These are phyloP conservation scores for Ganaspis brasiliensis DNA, from an alignment of 2,888 invertebrate genomes.

Conservation along the genomic window DNA sequence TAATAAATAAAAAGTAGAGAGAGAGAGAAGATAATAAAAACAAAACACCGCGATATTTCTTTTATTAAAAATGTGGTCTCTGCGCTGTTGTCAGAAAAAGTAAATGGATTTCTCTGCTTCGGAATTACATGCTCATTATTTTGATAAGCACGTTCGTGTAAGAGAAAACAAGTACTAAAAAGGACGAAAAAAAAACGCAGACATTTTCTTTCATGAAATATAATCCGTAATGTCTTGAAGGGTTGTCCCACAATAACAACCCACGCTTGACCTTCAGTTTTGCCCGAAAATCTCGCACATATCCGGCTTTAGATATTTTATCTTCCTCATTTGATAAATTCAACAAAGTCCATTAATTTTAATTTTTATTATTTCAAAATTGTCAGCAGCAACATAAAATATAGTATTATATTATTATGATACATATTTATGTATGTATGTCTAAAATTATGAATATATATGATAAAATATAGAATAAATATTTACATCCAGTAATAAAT, in stretches of 20 bases:
- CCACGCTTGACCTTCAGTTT: constrained; percentile 23
- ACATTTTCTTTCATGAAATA: constrained; percentile 18
- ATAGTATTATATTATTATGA: no score
- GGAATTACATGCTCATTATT: constrained; percentile 22
- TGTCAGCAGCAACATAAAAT: no score
- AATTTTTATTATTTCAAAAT: neutral
- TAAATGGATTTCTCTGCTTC: constrained; percentile 12
- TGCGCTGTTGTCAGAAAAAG: neutral
- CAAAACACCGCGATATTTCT: neutral
- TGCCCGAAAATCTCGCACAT: constrained; percentile 6
- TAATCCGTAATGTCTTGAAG: neutral
- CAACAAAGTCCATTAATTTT: neutral
- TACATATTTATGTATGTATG: no score
- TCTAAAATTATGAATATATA: no score
- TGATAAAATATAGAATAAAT: no score
- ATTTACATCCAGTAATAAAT: no score
- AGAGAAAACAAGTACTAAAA: constrained; percentile 6
- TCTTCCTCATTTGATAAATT: neutral
- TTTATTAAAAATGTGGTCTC: neutral
- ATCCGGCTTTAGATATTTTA: constrained; percentile 27
- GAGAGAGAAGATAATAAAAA: neutral
- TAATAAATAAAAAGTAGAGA: neutral
- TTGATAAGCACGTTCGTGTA: neutral
- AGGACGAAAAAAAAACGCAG: constrained; percentile 28
- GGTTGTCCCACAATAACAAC: constrained; percentile 14